These are phyloP conservation scores for Scylla paramamosain DNA, from an alignment of 1,140 invertebrate species.

Conservation along the genomic window DNA sequence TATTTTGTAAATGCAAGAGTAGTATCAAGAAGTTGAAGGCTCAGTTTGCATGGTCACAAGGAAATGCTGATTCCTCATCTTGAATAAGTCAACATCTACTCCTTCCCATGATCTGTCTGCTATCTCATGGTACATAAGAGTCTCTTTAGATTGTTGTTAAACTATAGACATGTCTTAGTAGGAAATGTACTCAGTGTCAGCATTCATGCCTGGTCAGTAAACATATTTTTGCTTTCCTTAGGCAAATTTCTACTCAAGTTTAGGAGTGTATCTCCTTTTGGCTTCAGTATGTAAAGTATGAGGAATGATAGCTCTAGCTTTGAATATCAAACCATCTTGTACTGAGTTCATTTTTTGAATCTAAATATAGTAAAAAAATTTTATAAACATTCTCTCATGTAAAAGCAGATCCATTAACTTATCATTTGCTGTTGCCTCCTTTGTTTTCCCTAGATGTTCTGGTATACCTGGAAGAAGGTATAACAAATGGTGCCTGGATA, in stretches of 20 bases:
- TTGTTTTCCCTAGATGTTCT: not conserved
- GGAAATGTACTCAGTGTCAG: conserved; percentile 31
- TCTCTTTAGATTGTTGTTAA: not conserved
- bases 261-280: not conserved
- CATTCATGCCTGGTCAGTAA: conserved; percentile 38
- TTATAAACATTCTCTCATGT: not conserved
- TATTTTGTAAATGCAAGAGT: not conserved
- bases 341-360: not conserved
- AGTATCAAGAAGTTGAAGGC: conserved; percentile 33
- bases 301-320: too few relatives aligned
- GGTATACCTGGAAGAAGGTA: not conserved
- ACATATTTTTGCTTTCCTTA: conserved; percentile 12
- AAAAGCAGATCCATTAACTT: conserved; percentile 23
- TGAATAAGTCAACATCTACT: not conserved
- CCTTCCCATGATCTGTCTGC: not conserved
- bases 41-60: not conserved
- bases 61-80: not conserved
- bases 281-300: too few relatives aligned
- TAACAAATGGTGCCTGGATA: not conserved
- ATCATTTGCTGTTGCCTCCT: not conserved
- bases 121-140: conserved; percentile 27
- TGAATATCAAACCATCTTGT: conserved; percentile 18
- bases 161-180: not conserved
- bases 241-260: not conserved
- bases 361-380: not conserved